A percentile compares a stretch with the other conserved stretches of the same genome.
Evolutionary conservation across 2,113 vertebrate genomes (phyloP).

Genomic region (Catharus bicknelli): DNA sequence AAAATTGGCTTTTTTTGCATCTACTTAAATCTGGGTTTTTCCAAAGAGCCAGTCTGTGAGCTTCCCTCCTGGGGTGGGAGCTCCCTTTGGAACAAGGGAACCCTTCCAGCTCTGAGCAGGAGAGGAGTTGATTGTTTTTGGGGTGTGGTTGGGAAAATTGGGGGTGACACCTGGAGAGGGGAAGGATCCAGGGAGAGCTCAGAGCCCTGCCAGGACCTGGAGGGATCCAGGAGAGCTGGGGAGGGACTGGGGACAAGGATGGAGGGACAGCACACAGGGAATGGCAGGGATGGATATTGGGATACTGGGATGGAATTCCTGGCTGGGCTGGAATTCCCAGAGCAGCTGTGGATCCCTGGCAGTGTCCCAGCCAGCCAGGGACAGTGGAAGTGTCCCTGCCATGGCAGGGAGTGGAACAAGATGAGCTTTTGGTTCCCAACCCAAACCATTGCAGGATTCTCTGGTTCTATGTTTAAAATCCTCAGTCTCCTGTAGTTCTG

Average conservation of each 20-base stretch:
- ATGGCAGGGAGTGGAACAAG: fast-evolving
- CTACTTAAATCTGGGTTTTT: neutral
- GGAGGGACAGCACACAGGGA: neutral
- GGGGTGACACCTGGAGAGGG: too few relatives aligned
- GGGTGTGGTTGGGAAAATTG: neutral
- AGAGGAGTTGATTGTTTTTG: neutral
- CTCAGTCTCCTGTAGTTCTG: neutral
- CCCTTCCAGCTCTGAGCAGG: neutral
- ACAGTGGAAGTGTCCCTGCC: fast-evolving
- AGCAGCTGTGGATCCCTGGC: neutral
- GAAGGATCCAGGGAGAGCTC: too few relatives aligned
- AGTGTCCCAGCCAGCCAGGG: neutral
- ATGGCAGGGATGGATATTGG: neutral
- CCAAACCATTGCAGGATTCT: neutral
- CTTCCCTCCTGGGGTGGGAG: neutral
- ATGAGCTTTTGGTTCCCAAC: neutral
- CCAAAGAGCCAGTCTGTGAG: neutral
- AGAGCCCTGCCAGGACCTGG: too few relatives aligned
- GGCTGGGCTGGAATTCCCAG: neutral
- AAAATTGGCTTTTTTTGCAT: neutral
- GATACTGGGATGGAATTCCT: neutral
- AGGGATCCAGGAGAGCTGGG: too few relatives aligned
- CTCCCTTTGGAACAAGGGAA: neutral
- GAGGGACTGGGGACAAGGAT: too few relatives aligned
- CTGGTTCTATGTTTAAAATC: neutral